Base-by-base conservation (phyloP, 2,797 vertebrate genomes). In the Synaphobranchus kaupii region DNA sequence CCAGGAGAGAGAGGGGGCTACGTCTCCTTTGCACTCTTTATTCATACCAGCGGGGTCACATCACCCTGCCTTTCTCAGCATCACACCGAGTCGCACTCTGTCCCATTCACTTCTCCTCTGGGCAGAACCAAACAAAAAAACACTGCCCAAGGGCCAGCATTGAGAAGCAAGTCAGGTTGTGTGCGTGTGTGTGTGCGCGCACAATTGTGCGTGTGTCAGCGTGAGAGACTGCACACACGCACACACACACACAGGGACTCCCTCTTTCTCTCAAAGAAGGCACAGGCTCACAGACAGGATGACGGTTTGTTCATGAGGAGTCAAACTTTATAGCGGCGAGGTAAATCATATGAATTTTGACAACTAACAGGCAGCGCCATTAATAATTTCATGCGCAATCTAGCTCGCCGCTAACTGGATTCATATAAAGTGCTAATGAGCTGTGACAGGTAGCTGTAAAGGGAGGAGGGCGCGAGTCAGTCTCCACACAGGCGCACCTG, bases 1-100 rank as follows among this genome's bases (percentile, higher is more conserved):
- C 95, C 94, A 89, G 88, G 92, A 96, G 96, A 97, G 96, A 96
- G 95, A 95, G 94, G 95, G n/a, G 20, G 90, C 92, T 90, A 93
- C 95, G 97, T 95, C 97, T 94, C 94, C 93, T 93, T 71, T 95
- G 95, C 95, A 95, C 96, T 98, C 98, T 97, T 96, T 97, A 98
- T 98, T 99, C 98, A 98, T 98, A 97, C 97, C 97, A 39, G 39
- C 39, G 39, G 96, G n/a, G 96, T 96, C 91, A 93, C 94, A 96
- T 93, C 96, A 95, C 92, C 95, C 92, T 91, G 91, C 92, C 94
- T 94, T 94, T 94, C 93, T 94, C 92, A 91, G 90, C 90, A n/a
- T n/a, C n/a, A n/a, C n/a, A n/a, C n/a, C n/a, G n/a, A n/a, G n/a
- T n/a, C n/a, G n/a, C n/a, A 88, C 89, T 93, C 93, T 88, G 87